Evolutionary conservation across 2,113 vertebrate genomes (phyloP), one percentile per base, ranked within the genome.

Genomic region (Machaerirhynchus nigripectus): DNA sequence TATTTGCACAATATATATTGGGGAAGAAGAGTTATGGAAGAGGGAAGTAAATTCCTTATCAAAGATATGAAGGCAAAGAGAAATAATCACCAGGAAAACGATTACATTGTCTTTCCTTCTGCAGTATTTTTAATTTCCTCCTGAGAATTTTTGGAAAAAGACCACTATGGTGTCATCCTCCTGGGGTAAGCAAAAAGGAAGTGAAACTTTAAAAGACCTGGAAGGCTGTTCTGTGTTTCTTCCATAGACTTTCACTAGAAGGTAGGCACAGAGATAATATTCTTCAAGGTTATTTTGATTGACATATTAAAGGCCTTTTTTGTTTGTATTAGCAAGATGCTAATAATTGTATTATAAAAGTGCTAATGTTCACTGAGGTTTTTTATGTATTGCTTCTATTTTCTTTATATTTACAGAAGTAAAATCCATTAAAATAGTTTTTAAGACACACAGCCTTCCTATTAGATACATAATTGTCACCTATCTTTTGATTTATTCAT

Each of bases 121-220:
- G n/a, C 81, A 49, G 8, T 40, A 13, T 52, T 89, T 95, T 91
- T 79, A 55, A 93, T 93, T 93, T 95, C 57, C 57, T 91, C 49
- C 18, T 47, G 24, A 44, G 68, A 76, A 65, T 64, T 91, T 83
- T 40, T 60, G 40, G 79, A 13, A 61, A 20, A 80, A 53, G 50
- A 57, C 9, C 15, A n/a, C 30, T 39, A 46, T 84, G 33, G 39
- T 82, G 15, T 71, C 52, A 39, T 94, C 60, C 27, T 89, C 69
- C 77, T 60, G 52, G 84, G 31, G 71, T 44, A 85, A 79, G 20
- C 65, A 76, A 44, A 90, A 87, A 71, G 82, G 70, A 93, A 91
- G 95, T 56, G 44, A 87, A 96, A 84, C 19, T 75, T 78, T 13
- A 44, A 31, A 82, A 87, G 26, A 74, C 20, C 64, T 47, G 37